These are phyloP conservation scores for Clarias fuscus DNA, from an alignment of 2,797 vertebrate genomes.

Conservation along the genomic window DNA sequence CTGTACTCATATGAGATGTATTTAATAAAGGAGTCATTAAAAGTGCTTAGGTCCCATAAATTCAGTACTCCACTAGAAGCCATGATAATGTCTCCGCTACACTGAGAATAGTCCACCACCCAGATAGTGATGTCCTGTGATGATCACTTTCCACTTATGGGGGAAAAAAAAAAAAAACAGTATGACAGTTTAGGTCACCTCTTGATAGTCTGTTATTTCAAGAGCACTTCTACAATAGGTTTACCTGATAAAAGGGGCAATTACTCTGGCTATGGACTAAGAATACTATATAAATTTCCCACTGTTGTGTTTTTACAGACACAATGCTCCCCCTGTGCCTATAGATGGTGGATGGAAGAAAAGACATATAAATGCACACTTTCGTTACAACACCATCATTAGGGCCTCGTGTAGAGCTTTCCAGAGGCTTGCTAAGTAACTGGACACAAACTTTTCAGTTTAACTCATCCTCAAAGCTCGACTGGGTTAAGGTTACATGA, in stretches of 20 bases:
- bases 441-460: neutral
- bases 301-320: neutral
- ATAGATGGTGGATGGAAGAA: neutral
- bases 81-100: neutral
- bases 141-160: neutral
- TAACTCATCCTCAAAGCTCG: neutral
- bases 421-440: neutral
- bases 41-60: neutral
- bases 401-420: neutral
- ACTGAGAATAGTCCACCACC: neutral
- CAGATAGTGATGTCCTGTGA: neutral
- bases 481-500: neutral
- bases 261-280: neutral
- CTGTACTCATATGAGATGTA: neutral
- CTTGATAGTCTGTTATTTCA: neutral
- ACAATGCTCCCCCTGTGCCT: neutral
- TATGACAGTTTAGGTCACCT: neutral
- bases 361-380: neutral
- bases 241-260: conserved; percentile 1
- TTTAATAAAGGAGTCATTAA: neutral
- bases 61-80: neutral
- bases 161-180: neutral
- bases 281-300: neutral
- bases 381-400: neutral
- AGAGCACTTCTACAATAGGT: neutral